These are phyloP conservation scores for Forbesichthys agassizii DNA, from an alignment of 2,113 vertebrate genomes.

Conservation along the genomic window DNA sequence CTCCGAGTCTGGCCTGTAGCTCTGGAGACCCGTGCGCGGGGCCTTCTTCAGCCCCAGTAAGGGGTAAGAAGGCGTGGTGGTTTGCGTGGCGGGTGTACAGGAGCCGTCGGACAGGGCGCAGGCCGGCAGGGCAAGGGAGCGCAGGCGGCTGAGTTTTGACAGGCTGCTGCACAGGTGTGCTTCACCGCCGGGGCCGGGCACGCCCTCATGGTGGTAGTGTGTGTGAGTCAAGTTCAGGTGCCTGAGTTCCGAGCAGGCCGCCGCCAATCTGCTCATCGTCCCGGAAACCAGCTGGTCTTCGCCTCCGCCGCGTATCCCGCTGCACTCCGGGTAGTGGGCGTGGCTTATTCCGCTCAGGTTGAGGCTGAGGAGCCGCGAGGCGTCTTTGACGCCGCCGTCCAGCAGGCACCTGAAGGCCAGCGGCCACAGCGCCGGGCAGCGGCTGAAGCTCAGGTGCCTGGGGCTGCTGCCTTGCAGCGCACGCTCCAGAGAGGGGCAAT, in stretches of 20 bases:
- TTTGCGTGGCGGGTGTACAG: constrained; percentile 23
- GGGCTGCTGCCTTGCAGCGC: constrained; percentile 88
- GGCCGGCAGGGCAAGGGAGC: constrained; percentile 86
- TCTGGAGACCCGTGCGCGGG: constrained; percentile 84
- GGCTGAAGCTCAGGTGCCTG: constrained; percentile 91
- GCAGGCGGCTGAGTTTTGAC: constrained; percentile 79
- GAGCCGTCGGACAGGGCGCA: constrained; percentile 83
- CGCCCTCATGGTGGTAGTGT: constrained; percentile 85
- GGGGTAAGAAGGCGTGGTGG: constrained; percentile 48
- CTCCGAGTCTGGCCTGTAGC: constrained; percentile 58
- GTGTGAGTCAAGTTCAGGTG: constrained; percentile 93
- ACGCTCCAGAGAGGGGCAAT: constrained; percentile 82
- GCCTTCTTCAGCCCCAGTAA: constrained; percentile 84
- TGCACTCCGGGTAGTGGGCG: constrained; percentile 80
- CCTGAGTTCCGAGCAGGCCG: constrained; percentile 80
- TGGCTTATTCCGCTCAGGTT: constrained; percentile 92
- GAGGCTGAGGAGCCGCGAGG: constrained; percentile 82
- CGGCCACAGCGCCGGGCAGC: constrained; percentile 83
- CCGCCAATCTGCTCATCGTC: constrained; percentile 81
- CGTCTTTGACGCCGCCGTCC: constrained; percentile 80
- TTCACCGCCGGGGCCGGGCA: constrained; percentile 71
- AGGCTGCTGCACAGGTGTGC: constrained; percentile 87
- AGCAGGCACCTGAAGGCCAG: constrained; percentile 86
- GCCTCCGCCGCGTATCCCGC: constrained; percentile 70
- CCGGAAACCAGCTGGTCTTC: constrained; percentile 87